phyloP scores from a whole-genome alignment of 2,797 vertebrate species.

The Schizopygopsis pylzovi region DNA sequence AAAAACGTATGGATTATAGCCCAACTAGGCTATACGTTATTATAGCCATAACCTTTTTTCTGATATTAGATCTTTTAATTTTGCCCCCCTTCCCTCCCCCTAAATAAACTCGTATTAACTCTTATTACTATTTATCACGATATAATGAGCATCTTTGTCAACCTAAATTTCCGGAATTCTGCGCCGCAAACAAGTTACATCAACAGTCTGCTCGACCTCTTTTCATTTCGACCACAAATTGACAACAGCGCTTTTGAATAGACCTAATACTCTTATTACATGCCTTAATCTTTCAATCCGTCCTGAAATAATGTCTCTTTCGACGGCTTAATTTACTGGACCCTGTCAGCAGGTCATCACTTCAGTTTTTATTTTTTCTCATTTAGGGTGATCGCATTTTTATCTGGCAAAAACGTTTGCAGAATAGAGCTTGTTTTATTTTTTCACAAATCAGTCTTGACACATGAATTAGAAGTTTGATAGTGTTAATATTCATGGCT shows the following conservation, averaged over 20 bases:
- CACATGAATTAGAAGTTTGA: no score
- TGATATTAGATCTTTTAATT: not conserved
- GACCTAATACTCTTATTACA: slow-evolving; percentile 85
- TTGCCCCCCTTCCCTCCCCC: not conserved
- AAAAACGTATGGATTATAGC: not conserved
- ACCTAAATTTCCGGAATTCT: slow-evolving; percentile 59
- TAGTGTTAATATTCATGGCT: not conserved
- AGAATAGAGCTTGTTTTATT: not conserved
- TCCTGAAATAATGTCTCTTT: slow-evolving; percentile 86
- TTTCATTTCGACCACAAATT: slow-evolving; percentile 62
- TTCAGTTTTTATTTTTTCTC: slow-evolving; percentile 54
- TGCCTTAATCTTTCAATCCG: slow-evolving; percentile 84
- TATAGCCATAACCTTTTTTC: not conserved
- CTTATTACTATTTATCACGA: slow-evolving; percentile 47
- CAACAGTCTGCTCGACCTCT: slow-evolving; percentile 37
- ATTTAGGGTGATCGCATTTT: slow-evolving; percentile 31
- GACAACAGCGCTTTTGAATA: slow-evolving; percentile 73
- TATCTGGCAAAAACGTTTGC: not conserved
- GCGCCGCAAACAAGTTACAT: not conserved
- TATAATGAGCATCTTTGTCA: slow-evolving; percentile 61
- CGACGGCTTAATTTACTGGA: slow-evolving; percentile 77
- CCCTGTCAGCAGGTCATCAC: slow-evolving; percentile 73
- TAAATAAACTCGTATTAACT: not conserved
- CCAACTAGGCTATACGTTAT: not conserved
- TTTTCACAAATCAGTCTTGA: not conserved